Evolutionary conservation across 1,140 invertebrate species (phyloP), one percentile per base, ranked within the genome.

Genomic region (Streblospio benedicti): DNA sequence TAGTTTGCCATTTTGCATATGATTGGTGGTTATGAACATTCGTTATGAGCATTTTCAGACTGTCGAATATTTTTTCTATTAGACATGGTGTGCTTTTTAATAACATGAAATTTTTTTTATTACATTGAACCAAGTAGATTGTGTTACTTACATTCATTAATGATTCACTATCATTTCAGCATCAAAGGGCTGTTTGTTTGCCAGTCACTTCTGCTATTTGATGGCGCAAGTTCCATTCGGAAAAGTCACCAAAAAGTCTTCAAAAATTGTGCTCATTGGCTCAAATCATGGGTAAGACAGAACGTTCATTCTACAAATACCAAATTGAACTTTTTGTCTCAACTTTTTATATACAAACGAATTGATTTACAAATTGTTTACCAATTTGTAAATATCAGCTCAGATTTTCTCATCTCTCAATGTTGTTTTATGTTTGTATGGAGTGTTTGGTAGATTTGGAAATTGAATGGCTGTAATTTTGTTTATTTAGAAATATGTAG

Each of bases 161-260:
- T n/a, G n/a, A n/a, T n/a, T n/a, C n/a, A n/a, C n/a, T n/a, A n/a
- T 47, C 30, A 33, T 66, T 71, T 53, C 70, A 82, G 81, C 74
- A 57, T 73, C 82, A 1, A 73, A 69, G 60, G 90, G 89, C n/a
- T 79, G 69, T 60, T 67, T 91, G 27, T 86, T 87, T 76, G 92
- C 89, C 2, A 89, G 91, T 12, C 93, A 97, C 69, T 93, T 96
- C 73, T 95, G 91, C 74, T 95, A 95, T 79, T 78, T 97, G 59
- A 85, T 94, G 73, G 89, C 89, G 0, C 86, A 92, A 69, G 82
- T 87, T 52, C 83, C 85, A 53, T 89, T 91, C 75, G 84, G 85
- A 1, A 71, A 78, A 1, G 87, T 83, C 67, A 80, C 72, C 43
- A 74, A 82, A 41, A 80, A 80, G 70, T 81, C 71, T 59, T 82